phyloP scores from a whole-genome alignment of 2,888 invertebrate species.

The Tuberolachnus salignus region DNA sequence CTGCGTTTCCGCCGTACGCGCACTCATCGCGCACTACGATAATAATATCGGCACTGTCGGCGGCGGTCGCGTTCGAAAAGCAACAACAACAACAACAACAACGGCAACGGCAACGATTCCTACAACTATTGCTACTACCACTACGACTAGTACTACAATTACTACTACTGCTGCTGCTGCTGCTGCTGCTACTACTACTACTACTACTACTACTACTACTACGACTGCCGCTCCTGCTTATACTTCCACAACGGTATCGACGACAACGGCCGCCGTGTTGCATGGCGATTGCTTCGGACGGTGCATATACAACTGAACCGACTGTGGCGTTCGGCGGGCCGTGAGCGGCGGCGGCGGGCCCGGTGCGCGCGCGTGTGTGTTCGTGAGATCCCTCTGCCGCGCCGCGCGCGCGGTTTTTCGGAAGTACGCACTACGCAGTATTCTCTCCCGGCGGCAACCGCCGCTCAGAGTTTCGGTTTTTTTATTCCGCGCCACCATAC shows the following conservation, averaged over 20 bases:
- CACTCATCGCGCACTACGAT: constrained; percentile 1
- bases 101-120: not conserved
- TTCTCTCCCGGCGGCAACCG: not conserved
- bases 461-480: constrained; percentile 9
- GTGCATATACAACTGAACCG: constrained; percentile 34
- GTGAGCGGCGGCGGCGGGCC: not conserved
- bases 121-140: not conserved
- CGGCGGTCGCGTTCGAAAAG: constrained; percentile 16
- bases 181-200: not conserved
- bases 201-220: too few species aligned
- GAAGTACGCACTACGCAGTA: constrained; percentile 54
- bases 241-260: constrained; percentile 12
- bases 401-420: constrained; percentile 45
- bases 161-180: not conserved
- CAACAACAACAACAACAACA: constrained; percentile 13
- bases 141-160: not conserved
- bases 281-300: constrained; percentile 46
- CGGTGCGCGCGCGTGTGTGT: not conserved
- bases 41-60: not conserved
- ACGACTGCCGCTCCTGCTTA: not conserved
- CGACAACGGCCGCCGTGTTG: constrained; percentile 49
- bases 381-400: constrained; percentile 36
- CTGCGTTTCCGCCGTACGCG: constrained; percentile 16
- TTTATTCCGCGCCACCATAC: not conserved
- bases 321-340: not conserved